Percentiles rank a stretch among this genome's conserved stretches.
Conservation (phyloP, 2,888 invertebrate species). For the Scrobipalpa costella region DNA sequence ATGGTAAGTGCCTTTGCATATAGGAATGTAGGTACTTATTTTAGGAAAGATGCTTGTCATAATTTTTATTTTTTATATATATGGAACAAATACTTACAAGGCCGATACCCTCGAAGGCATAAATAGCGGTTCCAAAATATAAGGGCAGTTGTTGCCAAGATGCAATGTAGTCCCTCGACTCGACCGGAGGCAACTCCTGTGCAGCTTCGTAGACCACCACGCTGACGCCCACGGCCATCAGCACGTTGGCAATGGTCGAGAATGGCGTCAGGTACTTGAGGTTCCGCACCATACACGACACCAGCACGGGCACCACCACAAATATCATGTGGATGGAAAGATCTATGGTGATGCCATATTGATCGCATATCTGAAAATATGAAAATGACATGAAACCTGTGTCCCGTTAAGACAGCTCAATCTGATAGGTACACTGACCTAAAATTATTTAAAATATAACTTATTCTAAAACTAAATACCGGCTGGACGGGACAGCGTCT, state of each 20-base stretch:
- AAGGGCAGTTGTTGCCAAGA: slow-evolving; percentile 86
- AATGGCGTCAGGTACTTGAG: slow-evolving; percentile 95
- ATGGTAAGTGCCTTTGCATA: neutral
- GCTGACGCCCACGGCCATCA: slow-evolving; percentile 87
- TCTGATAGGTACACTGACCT: no score
- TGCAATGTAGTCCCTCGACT: slow-evolving; percentile 82
- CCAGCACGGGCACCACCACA: slow-evolving; percentile 85
- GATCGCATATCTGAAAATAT: slow-evolving; percentile 82
- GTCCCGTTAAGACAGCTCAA: no score
- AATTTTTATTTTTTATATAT: no score
- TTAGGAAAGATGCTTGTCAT: no score
- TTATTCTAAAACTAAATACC: no score
- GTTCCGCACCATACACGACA: slow-evolving; percentile 89
- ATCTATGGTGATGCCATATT: slow-evolving; percentile 82
- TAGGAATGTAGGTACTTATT: no score
- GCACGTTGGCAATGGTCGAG: slow-evolving; percentile 94
- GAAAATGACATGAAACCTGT: neutral
- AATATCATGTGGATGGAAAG: slow-evolving; percentile 88
- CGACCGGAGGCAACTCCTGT: slow-evolving; percentile 85
- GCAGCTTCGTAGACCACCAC: slow-evolving; percentile 89
- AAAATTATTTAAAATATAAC: no score
- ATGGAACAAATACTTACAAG: slow-evolving; percentile 76
- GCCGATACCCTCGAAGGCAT: slow-evolving; percentile 98
- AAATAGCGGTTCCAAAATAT: slow-evolving; percentile 97
- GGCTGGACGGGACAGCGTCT: no score